Base-by-base conservation (phyloP, 2,888 invertebrate genomes). In the Pseudococcus longispinus region DNA sequence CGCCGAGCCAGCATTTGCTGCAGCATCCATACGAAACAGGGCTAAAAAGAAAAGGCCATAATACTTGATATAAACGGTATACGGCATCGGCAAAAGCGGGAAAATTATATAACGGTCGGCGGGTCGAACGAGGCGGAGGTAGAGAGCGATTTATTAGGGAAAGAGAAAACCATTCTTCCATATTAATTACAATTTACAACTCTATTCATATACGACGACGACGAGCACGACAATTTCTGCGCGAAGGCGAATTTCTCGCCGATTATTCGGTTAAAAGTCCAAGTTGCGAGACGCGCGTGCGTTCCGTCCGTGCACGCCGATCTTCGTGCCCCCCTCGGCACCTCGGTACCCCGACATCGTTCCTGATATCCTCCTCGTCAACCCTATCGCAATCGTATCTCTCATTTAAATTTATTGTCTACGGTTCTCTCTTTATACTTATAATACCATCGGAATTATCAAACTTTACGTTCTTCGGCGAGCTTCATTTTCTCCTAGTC, bases 171-270 rank as follows among this genome's bases (percentile, higher is more conserved):
- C 85, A 51, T 85, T 85, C 85, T 85, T 85, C 74, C 85, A 85
- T 85, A 85, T 85, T 85, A 85, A 85, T 85, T 77, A 77, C 85
- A 85, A 85, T 85, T 70, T 85, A 85, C 85, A 77, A 85, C 85
- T 85, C 85, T 77, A 85, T 85, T 85, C 85, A 77, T 85, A 77
- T 83, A 83, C 83, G 46, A 77, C n/a, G 51, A 51, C 74, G 85
- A 85, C 84, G 84, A 85, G 46, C 42, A 29, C 85, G 46, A 77
- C 46, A 44, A 85, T 85, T 70, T 70, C 85, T 70, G 42, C 70
- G 26, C 85, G 15, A 46, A 46, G 44, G 44, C 44, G 46, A 85
- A 77, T 85, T 85, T 85, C 46, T 74, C 85, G 70, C 74, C 23
- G 55, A 51, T 83, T 51, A 60, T 32, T 29, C 60, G 74, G 37